phyloP scores from a whole-genome alignment of 2,888 invertebrate species.

The Agapetus fuscipes region DNA sequence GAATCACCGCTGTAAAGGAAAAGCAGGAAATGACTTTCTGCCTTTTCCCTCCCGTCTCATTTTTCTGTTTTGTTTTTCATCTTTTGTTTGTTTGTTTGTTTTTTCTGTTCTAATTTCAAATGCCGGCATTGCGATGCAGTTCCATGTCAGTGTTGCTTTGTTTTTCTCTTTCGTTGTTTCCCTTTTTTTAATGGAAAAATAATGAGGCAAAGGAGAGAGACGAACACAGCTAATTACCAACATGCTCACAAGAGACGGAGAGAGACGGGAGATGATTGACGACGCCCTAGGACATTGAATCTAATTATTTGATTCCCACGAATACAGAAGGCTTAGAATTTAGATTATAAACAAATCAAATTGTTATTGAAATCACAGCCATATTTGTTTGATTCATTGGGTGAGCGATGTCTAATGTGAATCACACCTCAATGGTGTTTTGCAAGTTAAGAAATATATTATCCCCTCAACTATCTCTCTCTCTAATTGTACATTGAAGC shows the following conservation, averaged over 20 bases:
- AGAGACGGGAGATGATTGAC: not conserved
- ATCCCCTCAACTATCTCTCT: too few species aligned
- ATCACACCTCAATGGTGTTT: too few species aligned
- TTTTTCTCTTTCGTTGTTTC: too few species aligned
- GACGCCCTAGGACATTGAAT: not conserved
- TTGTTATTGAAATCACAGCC: too few species aligned
- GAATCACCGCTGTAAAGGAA: too few species aligned
- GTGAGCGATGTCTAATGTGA: too few species aligned
- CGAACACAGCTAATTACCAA: slow-evolving; percentile 11
- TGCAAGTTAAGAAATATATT: too few species aligned
- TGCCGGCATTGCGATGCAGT: slow-evolving; percentile 15
- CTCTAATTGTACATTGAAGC: too few species aligned
- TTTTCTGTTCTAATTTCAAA: slow-evolving; percentile 19
- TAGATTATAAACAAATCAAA: too few species aligned
- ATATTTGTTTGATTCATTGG: too few species aligned
- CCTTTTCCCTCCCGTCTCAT: slow-evolving; percentile 11
- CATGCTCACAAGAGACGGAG: too few species aligned
- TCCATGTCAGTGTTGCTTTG: slow-evolving; percentile 8
- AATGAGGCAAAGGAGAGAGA: slow-evolving; percentile 9
- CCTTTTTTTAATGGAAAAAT: slow-evolving; percentile 19
- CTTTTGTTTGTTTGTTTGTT: slow-evolving; percentile 9
- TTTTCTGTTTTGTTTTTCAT: slow-evolving; percentile 21
- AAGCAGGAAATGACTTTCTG: slow-evolving; percentile 21
- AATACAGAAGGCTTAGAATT: not conserved
- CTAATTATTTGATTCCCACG: not conserved